A percentile compares a stretch with the other conserved stretches of the same genome.
Conservation (phyloP, 2,113 vertebrate species). For the Ramphastos sulfuratus region DNA sequence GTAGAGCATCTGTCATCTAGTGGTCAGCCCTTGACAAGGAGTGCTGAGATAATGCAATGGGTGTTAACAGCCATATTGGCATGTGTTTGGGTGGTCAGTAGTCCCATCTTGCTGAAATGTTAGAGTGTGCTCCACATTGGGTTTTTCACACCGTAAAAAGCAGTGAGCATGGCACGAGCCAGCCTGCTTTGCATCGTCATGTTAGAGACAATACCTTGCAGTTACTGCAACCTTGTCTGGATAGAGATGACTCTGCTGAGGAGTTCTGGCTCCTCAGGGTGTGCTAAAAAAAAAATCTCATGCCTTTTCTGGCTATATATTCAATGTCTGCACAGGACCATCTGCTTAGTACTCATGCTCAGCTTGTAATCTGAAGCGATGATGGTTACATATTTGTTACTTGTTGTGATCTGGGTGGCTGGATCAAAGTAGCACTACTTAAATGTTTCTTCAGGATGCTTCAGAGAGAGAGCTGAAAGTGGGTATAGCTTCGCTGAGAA, state of each 20-base stretch:
- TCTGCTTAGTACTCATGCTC: neutral
- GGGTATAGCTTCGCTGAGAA: neutral
- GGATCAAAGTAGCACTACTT: neutral
- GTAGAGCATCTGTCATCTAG: neutral
- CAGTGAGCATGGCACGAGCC: accelerated
- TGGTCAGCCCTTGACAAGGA: neutral
- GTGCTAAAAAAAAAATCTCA: no score
- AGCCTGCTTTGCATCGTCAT: accelerated
- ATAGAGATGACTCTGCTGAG: accelerated
- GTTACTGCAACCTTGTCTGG: neutral
- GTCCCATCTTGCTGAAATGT: neutral
- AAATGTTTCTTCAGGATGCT: neutral
- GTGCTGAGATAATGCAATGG: no score
- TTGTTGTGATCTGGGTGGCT: neutral
- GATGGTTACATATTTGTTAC: neutral
- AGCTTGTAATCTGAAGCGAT: neutral
- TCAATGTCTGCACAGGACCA: neutral
- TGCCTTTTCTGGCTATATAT: neutral
- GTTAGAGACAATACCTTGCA: no score
- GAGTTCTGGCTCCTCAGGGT: neutral
- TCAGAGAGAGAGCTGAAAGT: neutral
- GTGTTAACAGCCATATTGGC: accelerated
- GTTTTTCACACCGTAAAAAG: accelerated
- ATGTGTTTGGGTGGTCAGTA: accelerated
- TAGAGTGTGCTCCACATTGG: no score